Conservation (phyloP, 2,113 vertebrate genomes). For the Turdus rufiventris region DNA sequence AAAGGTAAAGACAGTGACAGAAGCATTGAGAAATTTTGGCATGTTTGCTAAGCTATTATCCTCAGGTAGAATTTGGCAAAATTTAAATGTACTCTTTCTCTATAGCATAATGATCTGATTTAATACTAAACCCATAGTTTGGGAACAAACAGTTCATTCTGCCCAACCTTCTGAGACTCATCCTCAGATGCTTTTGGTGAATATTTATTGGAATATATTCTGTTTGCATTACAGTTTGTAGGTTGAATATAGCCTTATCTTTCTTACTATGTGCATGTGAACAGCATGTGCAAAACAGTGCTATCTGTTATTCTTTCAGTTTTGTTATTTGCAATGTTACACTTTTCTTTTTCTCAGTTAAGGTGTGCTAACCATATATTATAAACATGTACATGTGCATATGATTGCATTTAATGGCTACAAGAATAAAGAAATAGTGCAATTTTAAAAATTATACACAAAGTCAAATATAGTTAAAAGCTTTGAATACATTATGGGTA, state of each 20-base stretch:
- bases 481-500: background rate
- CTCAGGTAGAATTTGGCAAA: background rate
- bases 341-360: background rate
- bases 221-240: background rate
- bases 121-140: background rate
- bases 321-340: background rate
- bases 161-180: background rate
- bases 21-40: background rate
- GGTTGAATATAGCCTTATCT: background rate
- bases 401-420: background rate
- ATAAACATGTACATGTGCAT: background rate
- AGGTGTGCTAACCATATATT: background rate
- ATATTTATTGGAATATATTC: background rate
- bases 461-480: background rate
- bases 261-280: background rate
- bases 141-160: background rate
- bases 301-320: background rate
- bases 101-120: background rate
- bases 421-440: background rate
- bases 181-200: background rate
- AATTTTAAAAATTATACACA: background rate
- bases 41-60: conserved; percentile 32
- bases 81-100: background rate
- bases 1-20: conserved; percentile 20
- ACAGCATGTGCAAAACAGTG: background rate